Evolutionary conservation across 92 coral and sea anemone genomes (phyloP).

Genomic region (Paragorgia papillata): DNA sequence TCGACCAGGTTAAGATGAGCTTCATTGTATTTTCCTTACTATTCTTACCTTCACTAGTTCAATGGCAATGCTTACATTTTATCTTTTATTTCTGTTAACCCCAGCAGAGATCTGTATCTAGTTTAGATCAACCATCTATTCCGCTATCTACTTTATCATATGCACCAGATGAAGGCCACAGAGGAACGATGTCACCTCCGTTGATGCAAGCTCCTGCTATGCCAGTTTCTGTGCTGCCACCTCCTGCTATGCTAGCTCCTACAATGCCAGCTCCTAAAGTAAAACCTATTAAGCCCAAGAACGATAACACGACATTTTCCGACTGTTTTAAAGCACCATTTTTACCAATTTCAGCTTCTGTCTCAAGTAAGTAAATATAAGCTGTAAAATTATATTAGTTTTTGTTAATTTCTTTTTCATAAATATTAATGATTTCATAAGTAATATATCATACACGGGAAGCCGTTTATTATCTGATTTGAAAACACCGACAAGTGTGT

Average conservation of each 20-base stretch:
- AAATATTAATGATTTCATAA: background rate
- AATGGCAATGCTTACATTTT: constrained; percentile 10
- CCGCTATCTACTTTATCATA: constrained; percentile 15
- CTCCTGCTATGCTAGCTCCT: no score
- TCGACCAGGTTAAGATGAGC: no score
- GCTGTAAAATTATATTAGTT: no score
- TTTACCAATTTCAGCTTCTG: background rate
- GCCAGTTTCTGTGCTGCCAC: no score
- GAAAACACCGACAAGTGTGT: no score
- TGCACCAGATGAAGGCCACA: background rate
- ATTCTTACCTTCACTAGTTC: background rate
- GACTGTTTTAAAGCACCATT: constrained; percentile 2
- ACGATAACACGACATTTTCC: background rate
- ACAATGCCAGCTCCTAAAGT: constrained; percentile 19
- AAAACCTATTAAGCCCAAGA: background rate
- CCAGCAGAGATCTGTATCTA: constrained; percentile 48
- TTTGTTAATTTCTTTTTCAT: no score
- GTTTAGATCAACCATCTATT: constrained; percentile 42
- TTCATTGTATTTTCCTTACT: no score
- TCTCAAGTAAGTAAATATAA: constrained; percentile 14
- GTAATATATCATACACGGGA: no score
- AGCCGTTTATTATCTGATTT: no score
- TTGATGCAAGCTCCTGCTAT: constrained; percentile 16
- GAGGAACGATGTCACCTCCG: constrained; percentile 23
- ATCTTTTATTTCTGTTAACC: constrained; percentile 41